phyloP scores from a whole-genome alignment of 2,888 invertebrate species.

The Rutpela maculata region DNA sequence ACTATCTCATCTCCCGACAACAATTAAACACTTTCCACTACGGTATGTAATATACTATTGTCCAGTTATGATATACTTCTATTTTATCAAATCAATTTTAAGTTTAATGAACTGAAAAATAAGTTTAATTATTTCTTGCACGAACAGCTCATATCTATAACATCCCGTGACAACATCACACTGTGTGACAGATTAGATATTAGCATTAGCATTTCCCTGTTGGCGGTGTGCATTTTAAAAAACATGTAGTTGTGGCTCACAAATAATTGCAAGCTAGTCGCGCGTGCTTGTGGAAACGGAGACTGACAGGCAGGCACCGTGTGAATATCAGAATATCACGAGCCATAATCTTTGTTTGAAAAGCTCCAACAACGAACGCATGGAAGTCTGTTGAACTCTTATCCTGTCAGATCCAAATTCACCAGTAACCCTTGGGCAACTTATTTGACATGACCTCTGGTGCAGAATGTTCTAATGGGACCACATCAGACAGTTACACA shows the following conservation, averaged over 20 bases:
- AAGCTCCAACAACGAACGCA: not conserved
- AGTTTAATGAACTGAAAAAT: too few species aligned
- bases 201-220: not conserved
- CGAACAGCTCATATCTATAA: too few species aligned
- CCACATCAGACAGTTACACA: not conserved
- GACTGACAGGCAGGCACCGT: not conserved
- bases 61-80: too few species aligned
- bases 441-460: conserved; percentile 5
- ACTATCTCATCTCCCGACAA: too few species aligned
- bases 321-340: conserved; percentile 7
- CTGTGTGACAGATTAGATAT: not conserved
- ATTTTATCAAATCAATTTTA: too few species aligned
- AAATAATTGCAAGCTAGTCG: not conserved
- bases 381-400: not conserved
- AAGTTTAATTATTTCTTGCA: too few species aligned
- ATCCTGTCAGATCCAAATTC: conserved; percentile 24
- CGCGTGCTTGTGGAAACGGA: not conserved
- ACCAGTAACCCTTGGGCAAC: conserved; percentile 7
- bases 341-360: conserved; percentile 7
- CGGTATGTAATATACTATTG: too few species aligned
- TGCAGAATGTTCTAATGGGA: conserved; percentile 3
- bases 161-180: too few species aligned
- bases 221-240: not conserved
- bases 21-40: too few species aligned
- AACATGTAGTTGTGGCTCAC: not conserved